Base-by-base conservation (phyloP, 2,888 invertebrate genomes). In the Eristalis intricaria region DNA sequence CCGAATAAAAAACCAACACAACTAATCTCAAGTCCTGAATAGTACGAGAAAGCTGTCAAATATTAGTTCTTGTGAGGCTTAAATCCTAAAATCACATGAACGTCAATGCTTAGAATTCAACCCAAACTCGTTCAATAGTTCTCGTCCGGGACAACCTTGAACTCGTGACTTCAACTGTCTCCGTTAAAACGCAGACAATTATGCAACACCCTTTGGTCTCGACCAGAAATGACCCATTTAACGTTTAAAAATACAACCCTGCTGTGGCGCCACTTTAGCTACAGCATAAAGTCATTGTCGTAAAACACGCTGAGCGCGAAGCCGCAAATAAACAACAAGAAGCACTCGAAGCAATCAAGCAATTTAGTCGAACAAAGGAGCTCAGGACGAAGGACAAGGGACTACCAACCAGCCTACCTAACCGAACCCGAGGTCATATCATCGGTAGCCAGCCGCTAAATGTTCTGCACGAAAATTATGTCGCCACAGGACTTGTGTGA, bases 251-350 rank as follows among this genome's bases (percentile, higher is more conserved):
- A 60, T 60, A 26, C 15, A 15, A 13, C 56, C 56, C 29, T 19
- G 19, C 26, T 63, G 43, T 13, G 84, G 79, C 84, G 79, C 84
- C 84, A 84, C 74, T 84, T 65, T 69, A 40, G 63, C 32, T 56
- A 70, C 56, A 64, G 50, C 63, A 56, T 26, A 35, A 19, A 70
- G 63, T 78, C 70, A 70, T 64, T 63, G 50, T 79, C 50, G 50
- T 79, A 70, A 79, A 74, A 58, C 50, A 58, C 19, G 22, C 60
- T 38, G 38, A 35, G 78, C 58, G 78, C 78, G 40, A 84, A 80
- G 75, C 79, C 84, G 19, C 84, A 84, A 84, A 80, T 66, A 65
- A 70, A 80, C 50, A 35, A 70, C 77, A 69, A 69, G 75, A 71
- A 80, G 70, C 84, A 79, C 79, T 65, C n/a, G 65, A 26, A 60